phyloP scores from a whole-genome alignment of 2,113 vertebrate genomes.

The Halcyon senegalensis region DNA sequence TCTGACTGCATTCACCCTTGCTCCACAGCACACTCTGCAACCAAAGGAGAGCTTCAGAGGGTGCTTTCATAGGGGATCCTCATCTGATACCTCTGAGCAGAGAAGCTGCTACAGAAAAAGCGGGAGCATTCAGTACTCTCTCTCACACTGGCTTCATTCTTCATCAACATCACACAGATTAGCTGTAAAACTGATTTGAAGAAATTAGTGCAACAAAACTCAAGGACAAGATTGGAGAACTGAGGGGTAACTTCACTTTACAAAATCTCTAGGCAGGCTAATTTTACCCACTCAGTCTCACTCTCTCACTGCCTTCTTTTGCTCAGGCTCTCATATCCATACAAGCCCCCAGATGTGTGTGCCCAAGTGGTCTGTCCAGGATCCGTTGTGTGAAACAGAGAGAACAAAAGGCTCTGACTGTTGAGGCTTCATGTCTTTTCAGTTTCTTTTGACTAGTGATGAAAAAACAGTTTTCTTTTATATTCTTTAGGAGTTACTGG shows the following conservation, averaged over 20 bases:
- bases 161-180: background rate
- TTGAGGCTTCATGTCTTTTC: background rate
- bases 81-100: background rate
- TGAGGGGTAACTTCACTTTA: background rate
- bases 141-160: background rate
- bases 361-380: background rate
- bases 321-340: fast-evolving
- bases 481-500: background rate
- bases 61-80: background rate
- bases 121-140: background rate
- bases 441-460: background rate
- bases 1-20: background rate
- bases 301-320: background rate
- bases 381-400: background rate
- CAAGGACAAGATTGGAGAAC: background rate
- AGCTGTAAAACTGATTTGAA: background rate
- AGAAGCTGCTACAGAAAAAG: background rate
- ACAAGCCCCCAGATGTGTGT: fast-evolving
- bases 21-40: background rate
- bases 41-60: background rate
- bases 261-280: background rate
- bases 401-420: background rate
- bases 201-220: background rate
- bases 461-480: background rate
- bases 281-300: background rate